Conservation (phyloP, 92 coral and sea anemone genomes). For the Heteractis magnifica region DNA sequence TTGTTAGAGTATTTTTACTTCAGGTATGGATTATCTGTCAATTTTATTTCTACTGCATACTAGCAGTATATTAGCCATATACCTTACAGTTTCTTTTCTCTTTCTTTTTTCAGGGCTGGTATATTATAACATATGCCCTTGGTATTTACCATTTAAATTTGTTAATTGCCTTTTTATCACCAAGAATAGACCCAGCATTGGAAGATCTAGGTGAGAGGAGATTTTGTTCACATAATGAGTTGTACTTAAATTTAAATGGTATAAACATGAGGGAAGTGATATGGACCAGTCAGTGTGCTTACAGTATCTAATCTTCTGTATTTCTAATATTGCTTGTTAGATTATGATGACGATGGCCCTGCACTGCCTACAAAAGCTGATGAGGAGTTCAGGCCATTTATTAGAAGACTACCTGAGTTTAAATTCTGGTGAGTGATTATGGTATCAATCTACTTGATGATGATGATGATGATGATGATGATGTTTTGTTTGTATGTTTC, state of each 20-base stretch:
- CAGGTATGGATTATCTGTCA: slow-evolving; percentile 61
- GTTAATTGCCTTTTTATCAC: slow-evolving; percentile 96
- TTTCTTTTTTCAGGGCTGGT: slow-evolving; percentile 86
- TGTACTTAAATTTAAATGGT: no score
- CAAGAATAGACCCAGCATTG: slow-evolving; percentile 95
- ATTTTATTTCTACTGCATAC: no score
- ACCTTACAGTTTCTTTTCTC: background rate
- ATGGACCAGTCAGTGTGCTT: no score
- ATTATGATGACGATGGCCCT: slow-evolving; percentile 87
- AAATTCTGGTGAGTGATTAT: slow-evolving; percentile 81
- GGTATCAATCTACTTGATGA: background rate
- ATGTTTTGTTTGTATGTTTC: slow-evolving; percentile 2
- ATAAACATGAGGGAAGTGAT: no score
- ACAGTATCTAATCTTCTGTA: background rate
- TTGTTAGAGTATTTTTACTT: slow-evolving; percentile 78
- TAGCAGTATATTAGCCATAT: background rate
- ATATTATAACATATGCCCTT: slow-evolving; percentile 95
- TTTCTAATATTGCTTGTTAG: background rate
- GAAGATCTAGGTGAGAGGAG: slow-evolving; percentile 71
- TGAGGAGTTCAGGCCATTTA: slow-evolving; percentile 96
- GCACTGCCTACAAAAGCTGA: slow-evolving; percentile 86
- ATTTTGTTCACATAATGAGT: no score
- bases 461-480: background rate
- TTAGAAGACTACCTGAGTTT: slow-evolving; percentile 96
- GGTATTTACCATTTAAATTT: slow-evolving; percentile 94